Percentiles rank a stretch among this genome's conserved stretches.
phyloP scores from a whole-genome alignment of 2,113 vertebrate genomes.

The Melanerpes aurifrons region DNA sequence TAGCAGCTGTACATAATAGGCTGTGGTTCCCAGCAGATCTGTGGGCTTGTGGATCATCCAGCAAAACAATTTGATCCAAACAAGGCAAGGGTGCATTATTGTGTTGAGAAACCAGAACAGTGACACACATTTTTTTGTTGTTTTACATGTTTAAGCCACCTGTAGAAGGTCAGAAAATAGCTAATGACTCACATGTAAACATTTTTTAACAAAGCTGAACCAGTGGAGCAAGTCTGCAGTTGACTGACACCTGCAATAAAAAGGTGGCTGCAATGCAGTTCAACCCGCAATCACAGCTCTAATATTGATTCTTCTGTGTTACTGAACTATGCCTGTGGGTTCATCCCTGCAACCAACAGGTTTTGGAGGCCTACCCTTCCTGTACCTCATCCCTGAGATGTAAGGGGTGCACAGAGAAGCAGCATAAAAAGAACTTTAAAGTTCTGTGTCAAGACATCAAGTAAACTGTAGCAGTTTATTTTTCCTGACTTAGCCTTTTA shows the following conservation, averaged over 20 bases:
- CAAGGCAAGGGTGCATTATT: not conserved
- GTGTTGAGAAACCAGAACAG: not conserved
- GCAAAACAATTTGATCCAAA: not conserved
- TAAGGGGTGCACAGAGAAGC: rapidly evolving
- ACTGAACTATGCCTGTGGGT: not conserved
- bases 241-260: not conserved
- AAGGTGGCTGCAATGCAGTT: rapidly evolving
- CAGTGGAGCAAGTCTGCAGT: not conserved
- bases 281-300: not conserved
- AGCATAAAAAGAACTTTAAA: not conserved
- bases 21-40: not conserved
- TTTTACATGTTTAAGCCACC: not conserved
- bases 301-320: not conserved
- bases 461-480: not conserved
- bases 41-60: rapidly evolving
- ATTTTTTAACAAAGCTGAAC: not conserved
- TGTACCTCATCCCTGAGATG: rapidly evolving
- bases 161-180: not conserved
- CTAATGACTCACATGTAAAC: not conserved
- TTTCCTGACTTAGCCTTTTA: not conserved
- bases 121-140: not conserved
- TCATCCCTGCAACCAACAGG: not conserved
- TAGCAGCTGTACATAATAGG: rapidly evolving
- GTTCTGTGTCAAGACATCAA: not conserved
- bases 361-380: rapidly evolving